Percentiles rank a stretch among this genome's conserved stretches.
These are phyloP conservation scores for Macquaria australasica DNA, from an alignment of 2,113 vertebrate species.

Conservation along the genomic window DNA sequence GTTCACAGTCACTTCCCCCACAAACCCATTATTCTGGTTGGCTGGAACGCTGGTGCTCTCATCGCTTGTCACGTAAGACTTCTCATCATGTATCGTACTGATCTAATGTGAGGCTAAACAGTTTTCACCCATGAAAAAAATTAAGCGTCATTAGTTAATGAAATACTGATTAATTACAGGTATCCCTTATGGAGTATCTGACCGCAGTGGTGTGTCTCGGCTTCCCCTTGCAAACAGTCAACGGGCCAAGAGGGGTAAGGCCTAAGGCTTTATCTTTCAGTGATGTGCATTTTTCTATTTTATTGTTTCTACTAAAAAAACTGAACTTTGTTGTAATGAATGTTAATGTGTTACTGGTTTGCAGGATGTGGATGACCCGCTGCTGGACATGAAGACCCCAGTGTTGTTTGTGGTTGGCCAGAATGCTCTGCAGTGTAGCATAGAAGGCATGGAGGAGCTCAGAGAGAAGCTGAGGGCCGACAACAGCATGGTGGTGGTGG, in stretches of 20 bases:
- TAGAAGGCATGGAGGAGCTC: slow-evolving; percentile 97
- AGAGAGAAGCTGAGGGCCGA: slow-evolving; percentile 95
- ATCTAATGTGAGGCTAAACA: neutral
- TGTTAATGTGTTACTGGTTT: slow-evolving; percentile 7
- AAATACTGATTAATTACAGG: slow-evolving; percentile 78
- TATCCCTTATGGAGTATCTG: slow-evolving; percentile 95
- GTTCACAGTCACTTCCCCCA: slow-evolving; percentile 97
- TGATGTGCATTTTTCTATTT: neutral
- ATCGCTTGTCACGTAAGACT: slow-evolving; percentile 95
- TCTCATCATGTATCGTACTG: neutral
- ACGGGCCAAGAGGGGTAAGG: slow-evolving; percentile 94
- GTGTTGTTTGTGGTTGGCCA: slow-evolving; percentile 97
- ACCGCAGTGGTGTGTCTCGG: slow-evolving; percentile 96
- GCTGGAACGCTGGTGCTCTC: slow-evolving; percentile 96
- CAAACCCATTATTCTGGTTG: slow-evolving; percentile 95
- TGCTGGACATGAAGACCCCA: slow-evolving; percentile 99
- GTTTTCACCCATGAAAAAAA: neutral
- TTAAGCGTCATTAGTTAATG: neutral
- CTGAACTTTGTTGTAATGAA: neutral
- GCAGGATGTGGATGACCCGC: slow-evolving; percentile 96
- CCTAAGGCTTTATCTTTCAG: neutral
- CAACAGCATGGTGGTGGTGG: slow-evolving; percentile 97
- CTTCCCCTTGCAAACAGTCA: slow-evolving; percentile 93
- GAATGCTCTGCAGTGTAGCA: slow-evolving; percentile 93
- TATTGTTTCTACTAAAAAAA: accelerated